These are phyloP conservation scores for Ctenoplectra terminalis DNA, from an alignment of 1,140 invertebrate species.

Conservation along the genomic window DNA sequence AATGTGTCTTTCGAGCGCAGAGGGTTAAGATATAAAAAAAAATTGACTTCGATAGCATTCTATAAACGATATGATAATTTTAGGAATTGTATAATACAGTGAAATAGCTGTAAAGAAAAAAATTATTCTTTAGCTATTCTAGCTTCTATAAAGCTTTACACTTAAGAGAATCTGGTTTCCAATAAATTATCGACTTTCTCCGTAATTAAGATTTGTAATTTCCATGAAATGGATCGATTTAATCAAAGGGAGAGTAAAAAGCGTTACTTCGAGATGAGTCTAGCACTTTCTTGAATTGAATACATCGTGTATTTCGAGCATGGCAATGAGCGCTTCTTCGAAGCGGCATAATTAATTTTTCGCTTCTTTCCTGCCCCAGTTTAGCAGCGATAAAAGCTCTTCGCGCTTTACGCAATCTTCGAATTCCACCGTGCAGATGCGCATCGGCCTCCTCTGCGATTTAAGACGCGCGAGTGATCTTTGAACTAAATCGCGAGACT, in stretches of 20 bases:
- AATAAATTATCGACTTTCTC: neutral
- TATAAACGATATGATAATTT: too few relatives aligned
- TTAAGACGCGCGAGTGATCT: conserved; percentile 40
- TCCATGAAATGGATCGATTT: neutral
- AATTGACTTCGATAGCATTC: too few relatives aligned
- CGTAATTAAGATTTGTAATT: neutral
- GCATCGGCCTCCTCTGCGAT: conserved; percentile 26
- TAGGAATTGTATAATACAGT: too few relatives aligned
- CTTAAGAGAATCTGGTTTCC: neutral
- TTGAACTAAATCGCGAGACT: conserved; percentile 43
- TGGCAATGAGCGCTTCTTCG: conserved; percentile 5
- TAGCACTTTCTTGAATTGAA: neutral
- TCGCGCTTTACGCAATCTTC: conserved; percentile 43
- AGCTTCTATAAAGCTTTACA: too few relatives aligned
- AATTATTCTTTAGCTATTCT: too few relatives aligned
- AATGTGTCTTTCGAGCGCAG: too few relatives aligned
- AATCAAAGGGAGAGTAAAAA: neutral
- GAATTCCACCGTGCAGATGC: conserved; percentile 49
- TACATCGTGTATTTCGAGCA: neutral
- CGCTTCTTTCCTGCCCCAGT: conserved; percentile 8
- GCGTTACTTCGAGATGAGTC: neutral
- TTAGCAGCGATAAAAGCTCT: conserved; percentile 27
- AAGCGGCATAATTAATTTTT: conserved; percentile 44
- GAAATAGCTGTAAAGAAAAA: too few relatives aligned
- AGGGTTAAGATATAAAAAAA: too few relatives aligned